These are phyloP conservation scores for Actenoides hombroni DNA, from an alignment of 2,113 vertebrate genomes.

Conservation along the genomic window DNA sequence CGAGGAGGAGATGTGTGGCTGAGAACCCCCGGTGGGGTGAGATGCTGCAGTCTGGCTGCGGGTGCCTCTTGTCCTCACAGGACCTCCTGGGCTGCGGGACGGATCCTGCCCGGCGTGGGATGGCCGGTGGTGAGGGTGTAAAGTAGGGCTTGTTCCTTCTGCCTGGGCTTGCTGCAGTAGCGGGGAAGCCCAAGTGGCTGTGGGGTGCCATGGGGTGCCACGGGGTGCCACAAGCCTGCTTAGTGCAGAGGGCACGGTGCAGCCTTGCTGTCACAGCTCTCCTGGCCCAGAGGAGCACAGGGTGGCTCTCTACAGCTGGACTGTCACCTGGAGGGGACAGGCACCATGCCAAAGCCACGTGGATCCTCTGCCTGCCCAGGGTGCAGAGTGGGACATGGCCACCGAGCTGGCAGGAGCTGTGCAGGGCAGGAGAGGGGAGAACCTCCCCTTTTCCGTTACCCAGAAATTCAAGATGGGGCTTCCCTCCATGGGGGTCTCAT, in stretches of 20 bases:
- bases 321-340: not conserved
- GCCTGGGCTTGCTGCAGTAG: not conserved
- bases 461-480: not conserved
- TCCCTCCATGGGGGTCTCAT: fast-evolving
- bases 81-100: not conserved
- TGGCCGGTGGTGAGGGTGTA: not conserved
- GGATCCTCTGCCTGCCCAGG: not conserved
- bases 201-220: not conserved
- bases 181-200: not conserved
- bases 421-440: not conserved
- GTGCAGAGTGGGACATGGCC: not conserved
- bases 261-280: not conserved
- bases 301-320: not conserved
- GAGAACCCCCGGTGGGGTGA: not conserved
- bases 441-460: not conserved
- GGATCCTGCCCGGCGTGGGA: fast-evolving
- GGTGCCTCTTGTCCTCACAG: not conserved
- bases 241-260: not conserved
- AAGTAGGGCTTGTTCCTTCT: not conserved
- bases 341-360: not conserved
- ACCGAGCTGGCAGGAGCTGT: not conserved
- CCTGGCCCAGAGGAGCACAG: not conserved
- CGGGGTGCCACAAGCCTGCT: not conserved
- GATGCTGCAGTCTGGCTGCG: not conserved
- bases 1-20: not conserved